These are phyloP conservation scores for Lepidostoma basale DNA, from an alignment of 1,140 invertebrate genomes.

Conservation along the genomic window DNA sequence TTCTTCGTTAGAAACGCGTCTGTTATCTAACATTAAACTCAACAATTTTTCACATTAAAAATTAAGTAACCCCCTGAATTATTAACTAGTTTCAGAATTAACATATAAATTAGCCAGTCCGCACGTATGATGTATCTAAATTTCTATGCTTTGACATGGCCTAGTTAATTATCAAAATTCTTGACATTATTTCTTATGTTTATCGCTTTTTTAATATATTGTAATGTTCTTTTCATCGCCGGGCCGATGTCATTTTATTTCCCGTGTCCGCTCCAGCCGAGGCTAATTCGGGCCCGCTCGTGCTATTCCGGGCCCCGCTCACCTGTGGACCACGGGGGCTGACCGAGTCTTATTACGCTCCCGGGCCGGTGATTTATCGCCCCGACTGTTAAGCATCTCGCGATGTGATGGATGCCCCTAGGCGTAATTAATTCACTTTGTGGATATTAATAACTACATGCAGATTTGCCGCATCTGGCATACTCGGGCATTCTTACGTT, in stretches of 20 bases:
- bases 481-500: too few relatives aligned
- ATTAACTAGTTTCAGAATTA: too few relatives aligned
- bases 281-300: not conserved
- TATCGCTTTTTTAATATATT: not conserved
- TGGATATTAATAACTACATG: constrained; percentile 4
- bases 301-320: constrained; percentile 3
- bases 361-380: constrained; percentile 6
- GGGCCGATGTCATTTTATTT: not conserved
- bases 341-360: too few relatives aligned
- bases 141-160: not conserved
- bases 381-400: constrained; percentile 5
- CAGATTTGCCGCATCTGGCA: not conserved
- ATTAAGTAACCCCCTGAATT: not conserved
- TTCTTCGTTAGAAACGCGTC: not conserved
- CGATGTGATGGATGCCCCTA: not conserved
- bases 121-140: not conserved
- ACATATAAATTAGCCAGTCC: too few relatives aligned
- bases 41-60: not conserved
- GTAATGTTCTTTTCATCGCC: not conserved
- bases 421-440: constrained; percentile 1
- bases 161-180: constrained; percentile 5
- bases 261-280: not conserved
- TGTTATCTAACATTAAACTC: not conserved
- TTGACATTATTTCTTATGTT: not conserved
- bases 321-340: not conserved